Conservation (phyloP, 2,113 vertebrate genomes). For the Hystrix brachyura region DNA sequence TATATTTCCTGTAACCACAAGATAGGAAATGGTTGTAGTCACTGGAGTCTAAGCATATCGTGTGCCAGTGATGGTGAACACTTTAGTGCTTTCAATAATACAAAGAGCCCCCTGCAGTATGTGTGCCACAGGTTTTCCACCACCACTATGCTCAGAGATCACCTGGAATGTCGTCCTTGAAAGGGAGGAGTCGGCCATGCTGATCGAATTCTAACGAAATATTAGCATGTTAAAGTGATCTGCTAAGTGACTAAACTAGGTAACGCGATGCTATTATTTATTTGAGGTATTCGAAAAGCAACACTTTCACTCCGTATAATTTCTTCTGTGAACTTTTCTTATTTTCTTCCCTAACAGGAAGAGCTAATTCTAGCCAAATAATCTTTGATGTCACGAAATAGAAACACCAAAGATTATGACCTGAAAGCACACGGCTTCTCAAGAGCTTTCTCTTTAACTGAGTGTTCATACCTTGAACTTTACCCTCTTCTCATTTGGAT, state of each 20-base stretch:
- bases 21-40: too few relatives aligned
- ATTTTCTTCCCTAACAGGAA: background rate
- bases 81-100: too few relatives aligned
- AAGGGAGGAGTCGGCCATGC: too few relatives aligned
- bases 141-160: too few relatives aligned
- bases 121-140: too few relatives aligned
- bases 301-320: background rate
- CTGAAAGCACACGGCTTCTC: background rate
- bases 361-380: background rate
- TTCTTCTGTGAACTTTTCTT: background rate
- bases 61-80: too few relatives aligned
- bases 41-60: too few relatives aligned
- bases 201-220: background rate
- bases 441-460: slow-evolving; percentile 14
- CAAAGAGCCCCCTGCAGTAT: too few relatives aligned
- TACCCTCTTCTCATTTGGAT: background rate
- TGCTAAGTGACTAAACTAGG: background rate
- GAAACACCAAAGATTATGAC: background rate
- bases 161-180: too few relatives aligned
- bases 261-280: background rate
- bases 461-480: background rate
- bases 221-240: background rate
- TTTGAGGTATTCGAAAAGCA: background rate
- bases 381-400: background rate
- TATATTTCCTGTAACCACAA: too few relatives aligned